Percentiles rank a stretch among this genome's conserved stretches.
phyloP scores from a whole-genome alignment of 2,113 vertebrate species.

The Thymallus thymallus region DNA sequence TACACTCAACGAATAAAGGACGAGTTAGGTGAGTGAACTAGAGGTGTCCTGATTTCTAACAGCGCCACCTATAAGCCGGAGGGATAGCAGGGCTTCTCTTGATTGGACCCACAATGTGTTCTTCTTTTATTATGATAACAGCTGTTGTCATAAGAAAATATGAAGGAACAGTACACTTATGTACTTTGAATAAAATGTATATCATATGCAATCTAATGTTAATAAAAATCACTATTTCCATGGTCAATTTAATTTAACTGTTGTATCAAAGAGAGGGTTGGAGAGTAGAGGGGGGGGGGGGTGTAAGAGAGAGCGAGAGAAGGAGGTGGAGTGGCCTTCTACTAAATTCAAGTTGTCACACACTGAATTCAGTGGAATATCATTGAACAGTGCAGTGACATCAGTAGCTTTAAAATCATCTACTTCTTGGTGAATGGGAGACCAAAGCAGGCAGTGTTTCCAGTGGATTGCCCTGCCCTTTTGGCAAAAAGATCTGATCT shows the following conservation, averaged over 20 bases:
- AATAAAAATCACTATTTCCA: no score
- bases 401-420: constrained; percentile 51
- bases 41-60: accelerated
- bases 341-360: constrained; percentile 38
- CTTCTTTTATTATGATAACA: no score
- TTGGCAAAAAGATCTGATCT: no score
- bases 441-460: constrained; percentile 75
- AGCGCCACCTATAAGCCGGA: constrained; percentile 44
- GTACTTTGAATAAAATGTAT: no score
- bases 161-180: no score
- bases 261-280: not conserved
- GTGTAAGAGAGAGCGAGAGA: constrained; percentile 18
- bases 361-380: constrained; percentile 27
- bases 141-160: no score
- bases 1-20: not conserved
- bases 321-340: constrained; percentile 37
- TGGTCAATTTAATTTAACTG: no score
- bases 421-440: constrained; percentile 74
- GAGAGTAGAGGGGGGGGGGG: not conserved
- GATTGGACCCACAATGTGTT: no score
- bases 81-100: not conserved
- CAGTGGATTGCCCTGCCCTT: constrained; percentile 62
- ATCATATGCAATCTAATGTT: no score
- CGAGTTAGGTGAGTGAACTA: accelerated
- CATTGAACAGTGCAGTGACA: constrained; percentile 13